phyloP scores from a whole-genome alignment of 2,888 invertebrate species.

The Diloba caeruleocephala region DNA sequence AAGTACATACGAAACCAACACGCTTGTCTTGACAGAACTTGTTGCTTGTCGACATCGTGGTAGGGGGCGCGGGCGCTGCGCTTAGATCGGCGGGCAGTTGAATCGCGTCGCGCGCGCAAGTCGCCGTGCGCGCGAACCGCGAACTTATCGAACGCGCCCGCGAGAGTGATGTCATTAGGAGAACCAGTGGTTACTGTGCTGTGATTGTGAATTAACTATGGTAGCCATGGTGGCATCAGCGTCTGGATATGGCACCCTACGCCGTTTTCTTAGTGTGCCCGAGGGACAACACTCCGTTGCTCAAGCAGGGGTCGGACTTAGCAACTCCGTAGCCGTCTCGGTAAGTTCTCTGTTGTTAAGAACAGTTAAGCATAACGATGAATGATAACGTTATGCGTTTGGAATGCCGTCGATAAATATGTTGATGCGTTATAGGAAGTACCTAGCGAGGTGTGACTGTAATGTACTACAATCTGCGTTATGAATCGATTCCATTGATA shows the following conservation, averaged over 20 bases:
- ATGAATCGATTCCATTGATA: slow-evolving; percentile 60
- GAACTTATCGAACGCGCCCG: slow-evolving; percentile 60
- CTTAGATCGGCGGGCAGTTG: slow-evolving; percentile 66
- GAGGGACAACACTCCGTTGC: slow-evolving; percentile 75
- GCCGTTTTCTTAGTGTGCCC: slow-evolving; percentile 85
- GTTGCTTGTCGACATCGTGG: slow-evolving; percentile 44
- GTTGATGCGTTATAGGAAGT: slow-evolving; percentile 57
- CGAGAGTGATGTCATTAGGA: slow-evolving; percentile 80
- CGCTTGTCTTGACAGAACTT: slow-evolving; percentile 67
- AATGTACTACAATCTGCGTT: slow-evolving; percentile 39
- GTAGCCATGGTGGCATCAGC: slow-evolving; percentile 87
- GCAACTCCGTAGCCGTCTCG: slow-evolving; percentile 85
- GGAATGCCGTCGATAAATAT: slow-evolving; percentile 72
- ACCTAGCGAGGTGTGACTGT: slow-evolving; percentile 63
- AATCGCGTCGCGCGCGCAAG: slow-evolving; percentile 78
- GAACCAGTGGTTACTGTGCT: slow-evolving; percentile 71
- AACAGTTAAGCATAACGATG: slow-evolving; percentile 48
- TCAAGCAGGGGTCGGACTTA: slow-evolving; percentile 72
- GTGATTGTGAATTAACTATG: slow-evolving; percentile 79
- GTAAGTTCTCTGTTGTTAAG: slow-evolving; percentile 67
- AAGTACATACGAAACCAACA: slow-evolving; percentile 65
- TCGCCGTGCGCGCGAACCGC: slow-evolving; percentile 71
- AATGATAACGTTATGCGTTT: slow-evolving; percentile 66
- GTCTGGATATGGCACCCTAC: slow-evolving; percentile 86
- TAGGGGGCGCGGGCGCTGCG: slow-evolving; percentile 56